phyloP scores from a whole-genome alignment of 2,113 vertebrate species.

The Myotis lucifugus region DNA sequence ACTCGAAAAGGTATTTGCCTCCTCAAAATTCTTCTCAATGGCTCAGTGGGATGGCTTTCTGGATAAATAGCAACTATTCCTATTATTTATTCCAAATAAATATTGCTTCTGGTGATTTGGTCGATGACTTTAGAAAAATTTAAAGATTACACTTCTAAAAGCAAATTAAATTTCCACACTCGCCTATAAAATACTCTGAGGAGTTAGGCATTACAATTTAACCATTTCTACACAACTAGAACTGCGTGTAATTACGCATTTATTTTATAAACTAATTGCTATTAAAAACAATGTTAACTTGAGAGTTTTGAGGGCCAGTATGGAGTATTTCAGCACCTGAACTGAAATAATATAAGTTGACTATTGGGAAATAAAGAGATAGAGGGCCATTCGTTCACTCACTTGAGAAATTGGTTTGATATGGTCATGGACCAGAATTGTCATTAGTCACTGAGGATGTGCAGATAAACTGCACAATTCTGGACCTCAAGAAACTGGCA shows the following conservation, averaged over 20 bases:
- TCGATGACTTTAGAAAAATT: slow-evolving; percentile 31
- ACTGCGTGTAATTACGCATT: background rate
- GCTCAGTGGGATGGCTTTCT: background rate
- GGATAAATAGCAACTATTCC: background rate
- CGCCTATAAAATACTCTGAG: background rate
- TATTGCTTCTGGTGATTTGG: background rate
- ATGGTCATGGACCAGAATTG: background rate
- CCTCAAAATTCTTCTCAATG: slow-evolving; percentile 2
- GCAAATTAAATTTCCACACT: background rate
- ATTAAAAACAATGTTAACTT: background rate
- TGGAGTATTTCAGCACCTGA: background rate
- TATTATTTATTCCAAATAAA: slow-evolving; percentile 12
- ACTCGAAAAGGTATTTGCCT: background rate
- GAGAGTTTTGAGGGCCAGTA: background rate
- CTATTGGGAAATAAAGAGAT: background rate
- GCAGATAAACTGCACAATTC: background rate
- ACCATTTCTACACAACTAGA: background rate
- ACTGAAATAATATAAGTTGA: background rate
- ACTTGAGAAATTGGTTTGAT: background rate
- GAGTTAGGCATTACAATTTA: background rate
- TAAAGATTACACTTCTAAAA: background rate
- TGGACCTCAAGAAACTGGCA: background rate
- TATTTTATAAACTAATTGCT: background rate
- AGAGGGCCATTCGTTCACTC: background rate
- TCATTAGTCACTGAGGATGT: background rate